Percentiles rank a stretch among this genome's conserved stretches.
Evolutionary conservation across 2,113 vertebrate genomes (phyloP).

Genomic region (Nothoprocta perdicaria): DNA sequence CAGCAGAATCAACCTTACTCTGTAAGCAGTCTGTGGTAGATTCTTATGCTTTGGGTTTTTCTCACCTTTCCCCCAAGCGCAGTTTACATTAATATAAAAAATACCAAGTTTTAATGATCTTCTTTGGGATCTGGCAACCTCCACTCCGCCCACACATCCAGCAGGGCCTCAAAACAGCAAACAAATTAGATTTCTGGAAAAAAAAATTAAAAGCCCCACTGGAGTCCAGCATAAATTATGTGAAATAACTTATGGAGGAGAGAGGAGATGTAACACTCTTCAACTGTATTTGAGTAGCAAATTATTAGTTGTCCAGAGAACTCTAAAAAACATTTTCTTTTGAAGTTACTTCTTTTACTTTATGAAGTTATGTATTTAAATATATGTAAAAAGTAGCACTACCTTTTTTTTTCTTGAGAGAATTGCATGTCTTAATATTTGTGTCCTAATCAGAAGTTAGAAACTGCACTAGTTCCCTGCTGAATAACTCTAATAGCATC

Average conservation of each 20-base stretch:
- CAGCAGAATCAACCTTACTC: neutral
- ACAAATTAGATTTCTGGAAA: neutral
- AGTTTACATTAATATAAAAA: neutral
- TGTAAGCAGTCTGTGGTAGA: neutral
- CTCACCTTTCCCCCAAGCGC: rapidly evolving
- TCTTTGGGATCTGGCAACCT: neutral
- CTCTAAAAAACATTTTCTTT: neutral
- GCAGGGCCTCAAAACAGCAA: slow-evolving; percentile 4
- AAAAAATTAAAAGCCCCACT: neutral
- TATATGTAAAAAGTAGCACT: neutral
- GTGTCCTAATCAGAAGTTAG: slow-evolving; percentile 12
- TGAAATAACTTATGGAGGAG: slow-evolving; percentile 28
- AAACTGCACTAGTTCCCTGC: neutral
- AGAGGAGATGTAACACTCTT: neutral
- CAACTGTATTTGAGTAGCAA: neutral
- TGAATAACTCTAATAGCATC: neutral
- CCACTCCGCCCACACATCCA: neutral
- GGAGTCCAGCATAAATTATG: neutral
- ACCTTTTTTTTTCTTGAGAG: neutral
- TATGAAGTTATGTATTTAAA: neutral
- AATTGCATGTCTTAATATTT: neutral
- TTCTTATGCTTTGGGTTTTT: neutral
- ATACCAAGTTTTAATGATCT: neutral
- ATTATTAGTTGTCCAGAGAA: slow-evolving; percentile 19
- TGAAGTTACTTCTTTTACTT: neutral